Evolutionary conservation across 2,797 vertebrate species (phyloP), one percentile per base, ranked within the genome.

Genomic region (Enteromius paludinosus): DNA sequence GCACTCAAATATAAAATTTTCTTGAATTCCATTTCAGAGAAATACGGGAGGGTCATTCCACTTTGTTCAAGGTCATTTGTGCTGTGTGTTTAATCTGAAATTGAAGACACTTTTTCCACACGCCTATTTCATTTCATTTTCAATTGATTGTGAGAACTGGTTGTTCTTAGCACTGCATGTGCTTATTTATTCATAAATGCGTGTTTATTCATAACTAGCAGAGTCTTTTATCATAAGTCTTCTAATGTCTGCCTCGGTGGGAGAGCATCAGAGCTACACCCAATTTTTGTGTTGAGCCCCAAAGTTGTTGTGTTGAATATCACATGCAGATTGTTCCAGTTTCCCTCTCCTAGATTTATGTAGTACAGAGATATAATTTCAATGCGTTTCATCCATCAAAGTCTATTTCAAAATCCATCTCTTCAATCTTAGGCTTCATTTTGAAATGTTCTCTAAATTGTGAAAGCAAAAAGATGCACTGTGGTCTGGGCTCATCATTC

Each of bases 381-480:
- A 20, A 10, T 66, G 1, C 23, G 20, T 68, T 14, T 79, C 47
- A 69, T 79, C 33, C 76, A 78, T 66, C 76, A 78, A 33, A 33
- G 11, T 66, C 30, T 35, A 14, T 66, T 65, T 52, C 7, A 52
- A 38, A 61, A 52, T 52, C 30, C 62, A 65, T 33, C 28, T 77
- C 20, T 41, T 35, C 30, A 75, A 25, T 43, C 35, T 43, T 20
- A 49, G 43, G 43, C 61, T 78, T 78, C 2, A 65, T 49, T 49
- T 47, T 23, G 25, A 65, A 33, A 33, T 23, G 11, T 10, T 78
- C 14, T 33, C 61, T 49, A 49, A 49, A 65, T 23, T 66, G 41
- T 47, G 43, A 49, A 78, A 20, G 28, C 2, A 7, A 30, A 33
- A 65, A 35, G 11, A 33, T 17, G 15, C 56, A 14, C 47, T 54